Conservation (phyloP, 30 jellyfish, hydroid and myxozoan species). For the Aurelia aurita complex sp. Pacific region DNA sequence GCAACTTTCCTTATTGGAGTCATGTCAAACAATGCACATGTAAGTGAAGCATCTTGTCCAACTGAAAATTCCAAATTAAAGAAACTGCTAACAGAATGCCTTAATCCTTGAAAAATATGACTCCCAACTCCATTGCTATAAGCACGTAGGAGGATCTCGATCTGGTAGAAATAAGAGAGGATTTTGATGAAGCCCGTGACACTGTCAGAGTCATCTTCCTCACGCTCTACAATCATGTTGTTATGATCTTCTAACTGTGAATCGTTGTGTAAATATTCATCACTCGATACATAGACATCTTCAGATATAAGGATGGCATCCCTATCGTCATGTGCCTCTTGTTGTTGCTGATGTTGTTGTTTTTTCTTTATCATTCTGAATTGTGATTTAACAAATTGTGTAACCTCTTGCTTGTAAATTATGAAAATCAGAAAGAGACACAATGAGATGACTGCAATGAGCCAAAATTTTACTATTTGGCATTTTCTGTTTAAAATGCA, state of each 20-base stretch:
- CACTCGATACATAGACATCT: neutral
- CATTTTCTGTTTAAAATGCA: neutral
- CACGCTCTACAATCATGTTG: neutral
- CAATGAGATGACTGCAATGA: neutral
- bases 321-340: neutral
- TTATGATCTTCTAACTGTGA: too few relatives aligned
- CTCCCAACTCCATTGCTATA: neutral
- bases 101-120: neutral
- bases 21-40: neutral
- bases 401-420: neutral
- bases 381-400: neutral
- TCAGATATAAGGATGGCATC: neutral
- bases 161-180: slow-evolving; percentile 46
- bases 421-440: neutral
- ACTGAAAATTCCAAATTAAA: slow-evolving; percentile 12
- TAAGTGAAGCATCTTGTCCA: neutral
- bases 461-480: neutral
- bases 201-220: too few relatives aligned
- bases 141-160: slow-evolving; percentile 9
- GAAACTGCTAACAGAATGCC: slow-evolving; percentile 18
- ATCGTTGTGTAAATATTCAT: neutral
- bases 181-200: slow-evolving; percentile 28
- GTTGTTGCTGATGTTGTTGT: neutral
- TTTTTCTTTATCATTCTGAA: neutral
- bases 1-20: slow-evolving; percentile 1